Evolutionary conservation across 1,140 invertebrate species (phyloP).

Genomic region (Sipha flava): DNA sequence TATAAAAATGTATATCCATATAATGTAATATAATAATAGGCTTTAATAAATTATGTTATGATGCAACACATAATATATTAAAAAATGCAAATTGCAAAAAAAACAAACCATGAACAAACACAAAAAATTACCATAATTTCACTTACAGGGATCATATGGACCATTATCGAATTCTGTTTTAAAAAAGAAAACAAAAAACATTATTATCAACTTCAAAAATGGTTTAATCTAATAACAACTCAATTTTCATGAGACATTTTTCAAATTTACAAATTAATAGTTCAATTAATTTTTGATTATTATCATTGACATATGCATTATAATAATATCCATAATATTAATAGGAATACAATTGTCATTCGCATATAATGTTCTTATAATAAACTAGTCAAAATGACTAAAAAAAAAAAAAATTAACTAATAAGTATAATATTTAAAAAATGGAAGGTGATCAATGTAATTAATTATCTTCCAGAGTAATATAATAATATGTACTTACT

Average conservation of each 20-base stretch:
- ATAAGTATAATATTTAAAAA: too few species aligned
- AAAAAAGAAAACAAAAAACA: constrained; percentile 28
- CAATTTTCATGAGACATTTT: neutral
- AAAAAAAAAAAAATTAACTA: neutral
- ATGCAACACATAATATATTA: constrained; percentile 19
- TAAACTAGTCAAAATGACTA: neutral
- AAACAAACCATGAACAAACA: constrained; percentile 18
- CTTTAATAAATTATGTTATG: constrained; percentile 10
- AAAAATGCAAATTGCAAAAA: constrained; percentile 27
- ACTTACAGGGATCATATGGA: constrained; percentile 20
- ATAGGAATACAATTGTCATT: neutral
- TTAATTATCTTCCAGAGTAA: neutral
- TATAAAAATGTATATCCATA: neutral
- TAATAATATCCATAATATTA: too few species aligned
- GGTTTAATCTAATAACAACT: neutral
- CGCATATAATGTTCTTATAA: neutral
- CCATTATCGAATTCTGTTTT: constrained; percentile 21
- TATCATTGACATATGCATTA: too few species aligned
- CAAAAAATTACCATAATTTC: constrained; percentile 9
- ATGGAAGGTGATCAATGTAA: too few species aligned
- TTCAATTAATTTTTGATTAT: neutral
- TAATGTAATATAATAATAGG: neutral
- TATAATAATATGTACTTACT: constrained; percentile 54
- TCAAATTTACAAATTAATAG: neutral
- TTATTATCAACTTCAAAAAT: constrained; percentile 6